Conservation (phyloP, 2,888 invertebrate species). For the Athripsodes cinereus region DNA sequence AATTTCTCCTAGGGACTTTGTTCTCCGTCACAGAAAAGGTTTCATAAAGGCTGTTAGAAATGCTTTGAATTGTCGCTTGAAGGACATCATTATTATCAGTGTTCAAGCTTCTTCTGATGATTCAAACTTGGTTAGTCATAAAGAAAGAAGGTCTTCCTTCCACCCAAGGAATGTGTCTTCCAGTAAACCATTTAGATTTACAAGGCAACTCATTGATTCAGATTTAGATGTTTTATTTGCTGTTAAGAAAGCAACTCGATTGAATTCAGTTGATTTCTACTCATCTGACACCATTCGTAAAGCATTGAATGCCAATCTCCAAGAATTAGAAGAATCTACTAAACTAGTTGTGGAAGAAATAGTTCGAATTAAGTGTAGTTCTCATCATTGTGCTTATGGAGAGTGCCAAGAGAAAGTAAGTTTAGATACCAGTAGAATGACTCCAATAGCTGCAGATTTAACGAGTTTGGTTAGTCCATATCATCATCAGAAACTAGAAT, state of each 20-base stretch:
- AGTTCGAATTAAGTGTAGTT: slow-evolving; percentile 58
- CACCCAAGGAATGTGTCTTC: slow-evolving; percentile 7
- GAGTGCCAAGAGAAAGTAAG: slow-evolving; percentile 65
- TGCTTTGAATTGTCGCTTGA: slow-evolving; percentile 67
- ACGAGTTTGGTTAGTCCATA: slow-evolving; percentile 72
- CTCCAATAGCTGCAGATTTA: slow-evolving; percentile 64
- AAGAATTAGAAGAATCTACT: slow-evolving; percentile 60
- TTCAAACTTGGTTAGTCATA: slow-evolving; percentile 27
- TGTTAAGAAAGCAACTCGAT: slow-evolving; percentile 52
- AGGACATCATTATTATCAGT: slow-evolving; percentile 81
- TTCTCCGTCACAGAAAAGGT: slow-evolving; percentile 77
- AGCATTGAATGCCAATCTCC: slow-evolving; percentile 55
- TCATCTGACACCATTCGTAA: slow-evolving; percentile 57
- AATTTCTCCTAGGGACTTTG: slow-evolving; percentile 77
- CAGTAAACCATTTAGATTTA: slow-evolving; percentile 15
- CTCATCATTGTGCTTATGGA: slow-evolving; percentile 64
- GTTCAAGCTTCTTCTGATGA: slow-evolving; percentile 65
- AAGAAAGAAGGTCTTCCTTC: slow-evolving; percentile 14
- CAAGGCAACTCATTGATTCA: slow-evolving; percentile 45
- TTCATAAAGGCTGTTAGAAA: slow-evolving; percentile 75
- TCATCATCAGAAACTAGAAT: slow-evolving; percentile 66
- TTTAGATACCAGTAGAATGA: slow-evolving; percentile 56
- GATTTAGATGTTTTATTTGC: slow-evolving; percentile 86
- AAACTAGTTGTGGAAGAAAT: slow-evolving; percentile 64
- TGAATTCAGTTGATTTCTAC: slow-evolving; percentile 44